Evolutionary conservation across 2,888 invertebrate species (phyloP).

Genomic region (Nymphalis polychloros): DNA sequence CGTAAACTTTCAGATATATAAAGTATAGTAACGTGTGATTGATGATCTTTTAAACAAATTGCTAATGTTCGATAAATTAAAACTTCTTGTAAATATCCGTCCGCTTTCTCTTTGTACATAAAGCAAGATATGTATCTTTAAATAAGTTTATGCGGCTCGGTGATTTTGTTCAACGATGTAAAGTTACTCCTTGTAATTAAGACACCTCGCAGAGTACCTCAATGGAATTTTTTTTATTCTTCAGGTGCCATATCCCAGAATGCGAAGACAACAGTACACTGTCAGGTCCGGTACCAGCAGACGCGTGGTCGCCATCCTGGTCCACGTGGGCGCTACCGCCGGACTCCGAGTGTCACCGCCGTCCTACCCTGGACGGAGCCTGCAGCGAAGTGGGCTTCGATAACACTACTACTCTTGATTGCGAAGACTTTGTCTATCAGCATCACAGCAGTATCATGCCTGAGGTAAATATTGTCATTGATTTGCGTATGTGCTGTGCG

Average conservation of each 20-base stretch:
- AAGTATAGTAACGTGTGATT: too few species aligned
- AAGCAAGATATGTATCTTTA: too few species aligned
- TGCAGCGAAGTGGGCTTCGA: slow-evolving; percentile 65
- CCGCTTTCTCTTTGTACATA: too few species aligned
- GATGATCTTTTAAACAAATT: too few species aligned
- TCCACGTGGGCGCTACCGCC: slow-evolving; percentile 52
- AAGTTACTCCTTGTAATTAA: too few species aligned
- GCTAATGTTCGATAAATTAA: too few species aligned
- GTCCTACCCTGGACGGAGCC: slow-evolving; percentile 48
- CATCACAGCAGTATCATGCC: slow-evolving; percentile 75
- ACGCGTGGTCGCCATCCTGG: slow-evolving; percentile 55
- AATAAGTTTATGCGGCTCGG: too few species aligned
- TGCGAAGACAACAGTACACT: slow-evolving; percentile 65
- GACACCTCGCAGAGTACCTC: not conserved
- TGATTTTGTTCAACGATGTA: too few species aligned
- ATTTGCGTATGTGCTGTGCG: not conserved
- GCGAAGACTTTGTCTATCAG: slow-evolving; percentile 74
- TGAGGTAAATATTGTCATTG: slow-evolving; percentile 64
- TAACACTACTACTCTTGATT: slow-evolving; percentile 54
- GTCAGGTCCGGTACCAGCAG: slow-evolving; percentile 44
- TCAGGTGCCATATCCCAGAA: slow-evolving; percentile 78
- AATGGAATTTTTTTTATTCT: slow-evolving; percentile 5
- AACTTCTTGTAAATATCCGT: too few species aligned
- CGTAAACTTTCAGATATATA: too few species aligned
- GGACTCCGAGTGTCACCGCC: slow-evolving; percentile 54